Evolutionary conservation across 2,113 vertebrate species (phyloP).

Genomic region (Brachyistius frenatus): DNA sequence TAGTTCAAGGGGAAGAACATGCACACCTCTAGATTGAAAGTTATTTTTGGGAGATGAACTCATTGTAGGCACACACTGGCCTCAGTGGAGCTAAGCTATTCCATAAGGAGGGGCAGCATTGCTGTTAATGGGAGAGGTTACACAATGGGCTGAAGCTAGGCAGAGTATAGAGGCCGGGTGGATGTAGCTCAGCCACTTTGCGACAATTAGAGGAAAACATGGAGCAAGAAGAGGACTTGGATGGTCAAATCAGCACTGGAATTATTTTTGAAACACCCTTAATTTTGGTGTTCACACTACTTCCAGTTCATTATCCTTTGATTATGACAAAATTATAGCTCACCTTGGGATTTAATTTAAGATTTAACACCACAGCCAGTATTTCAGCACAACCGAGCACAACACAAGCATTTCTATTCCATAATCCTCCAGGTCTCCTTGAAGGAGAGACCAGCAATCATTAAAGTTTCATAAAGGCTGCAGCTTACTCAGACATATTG

Average conservation of each 20-base stretch:
- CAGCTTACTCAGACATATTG: conserved; percentile 13
- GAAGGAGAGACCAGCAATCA: not conserved
- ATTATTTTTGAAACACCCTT: not conserved
- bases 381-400: not conserved
- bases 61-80: conserved; percentile 54
- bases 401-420: not conserved
- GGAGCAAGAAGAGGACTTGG: not conserved
- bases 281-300: not conserved
- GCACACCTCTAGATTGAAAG: conserved; percentile 29
- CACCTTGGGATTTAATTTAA: not conserved
- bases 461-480: conserved; percentile 39
- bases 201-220: conserved; percentile 4
- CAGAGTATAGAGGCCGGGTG: conserved; percentile 49
- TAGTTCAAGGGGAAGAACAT: conserved; percentile 9
- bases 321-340: not conserved
- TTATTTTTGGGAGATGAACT: conserved; percentile 59
- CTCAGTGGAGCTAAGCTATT: conserved; percentile 66
- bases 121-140: conserved; percentile 59
- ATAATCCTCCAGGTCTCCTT: not conserved
- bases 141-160: conserved; percentile 43
- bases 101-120: conserved; percentile 56
- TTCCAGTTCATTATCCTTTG: not conserved
- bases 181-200: conserved; percentile 39
- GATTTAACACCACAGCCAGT: not conserved
- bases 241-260: not conserved